phyloP scores from a whole-genome alignment of 2,888 invertebrate genomes.

The Platycnemis pennipes region DNA sequence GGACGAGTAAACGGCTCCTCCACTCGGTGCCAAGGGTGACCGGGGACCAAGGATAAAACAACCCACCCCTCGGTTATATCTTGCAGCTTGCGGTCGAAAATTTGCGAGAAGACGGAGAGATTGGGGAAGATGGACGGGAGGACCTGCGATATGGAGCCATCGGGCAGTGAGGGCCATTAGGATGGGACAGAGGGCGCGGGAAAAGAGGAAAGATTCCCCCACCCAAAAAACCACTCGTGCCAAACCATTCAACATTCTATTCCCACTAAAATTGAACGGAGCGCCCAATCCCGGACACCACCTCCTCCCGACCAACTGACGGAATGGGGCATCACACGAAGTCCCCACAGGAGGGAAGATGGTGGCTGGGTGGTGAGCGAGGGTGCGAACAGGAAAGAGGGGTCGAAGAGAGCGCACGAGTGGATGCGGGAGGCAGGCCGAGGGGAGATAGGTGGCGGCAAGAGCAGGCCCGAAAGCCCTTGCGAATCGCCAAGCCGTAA shows the following conservation, averaged over 20 bases:
- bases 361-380: neutral
- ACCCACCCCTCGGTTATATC: too few relatives aligned
- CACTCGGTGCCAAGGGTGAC: too few relatives aligned
- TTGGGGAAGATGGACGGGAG: neutral
- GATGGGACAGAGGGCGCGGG: neutral
- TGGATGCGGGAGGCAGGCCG: neutral
- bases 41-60: too few relatives aligned
- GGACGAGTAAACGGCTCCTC: too few relatives aligned
- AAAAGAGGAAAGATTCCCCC: neutral
- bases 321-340: too few relatives aligned
- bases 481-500: constrained; percentile 41
- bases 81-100: too few relatives aligned
- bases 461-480: neutral
- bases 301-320: too few relatives aligned
- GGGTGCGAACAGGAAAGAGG: neutral
- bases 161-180: neutral
- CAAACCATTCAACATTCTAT: neutral
- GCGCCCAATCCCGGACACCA: too few relatives aligned
- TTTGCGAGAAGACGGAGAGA: too few relatives aligned
- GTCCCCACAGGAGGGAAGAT: too few relatives aligned
- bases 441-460: neutral
- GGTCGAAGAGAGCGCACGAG: neutral
- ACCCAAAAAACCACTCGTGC: neutral
- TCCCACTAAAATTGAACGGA: neutral
- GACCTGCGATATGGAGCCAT: neutral